Percentiles rank a stretch among this genome's conserved stretches.
Evolutionary conservation across 2,888 invertebrate genomes (phyloP).

Genomic region (Creontiades dilutus): DNA sequence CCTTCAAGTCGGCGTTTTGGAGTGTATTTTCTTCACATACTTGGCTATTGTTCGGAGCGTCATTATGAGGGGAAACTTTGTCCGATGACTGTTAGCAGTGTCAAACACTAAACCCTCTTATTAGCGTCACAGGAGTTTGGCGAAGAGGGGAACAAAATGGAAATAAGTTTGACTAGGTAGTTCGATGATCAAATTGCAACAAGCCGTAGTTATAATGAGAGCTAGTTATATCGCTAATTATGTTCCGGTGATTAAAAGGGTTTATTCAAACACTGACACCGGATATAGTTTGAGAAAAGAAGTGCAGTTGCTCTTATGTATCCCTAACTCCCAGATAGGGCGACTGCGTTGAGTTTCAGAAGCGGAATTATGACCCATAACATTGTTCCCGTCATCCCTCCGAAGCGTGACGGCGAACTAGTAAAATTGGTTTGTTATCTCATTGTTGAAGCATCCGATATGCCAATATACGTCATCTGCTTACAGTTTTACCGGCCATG

Average conservation of each 20-base stretch:
- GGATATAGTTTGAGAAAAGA: slow-evolving; percentile 7
- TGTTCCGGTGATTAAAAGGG: background rate
- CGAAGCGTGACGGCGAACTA: background rate
- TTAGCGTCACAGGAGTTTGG: too few relatives aligned
- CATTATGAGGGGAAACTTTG: too few relatives aligned
- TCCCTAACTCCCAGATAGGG: background rate
- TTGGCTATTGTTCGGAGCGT: too few relatives aligned
- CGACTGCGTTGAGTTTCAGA: background rate
- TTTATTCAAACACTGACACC: background rate
- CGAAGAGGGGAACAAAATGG: too few relatives aligned
- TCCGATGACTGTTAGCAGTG: too few relatives aligned
- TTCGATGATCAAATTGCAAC: too few relatives aligned
- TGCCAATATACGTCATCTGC: background rate
- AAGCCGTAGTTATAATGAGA: too few relatives aligned
- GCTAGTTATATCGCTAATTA: too few relatives aligned
- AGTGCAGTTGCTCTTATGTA: background rate
- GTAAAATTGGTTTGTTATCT: slow-evolving; percentile 25
- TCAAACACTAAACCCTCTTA: too few relatives aligned
- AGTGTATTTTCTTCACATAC: too few relatives aligned
- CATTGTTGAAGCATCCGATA: background rate
- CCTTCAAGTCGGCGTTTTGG: background rate
- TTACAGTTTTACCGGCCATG: too few relatives aligned
- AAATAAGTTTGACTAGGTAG: too few relatives aligned
- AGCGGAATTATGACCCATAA: slow-evolving; percentile 25
- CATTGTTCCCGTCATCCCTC: background rate